phyloP scores from a whole-genome alignment of 2,888 invertebrate species.

The Sinotaia quadrata region DNA sequence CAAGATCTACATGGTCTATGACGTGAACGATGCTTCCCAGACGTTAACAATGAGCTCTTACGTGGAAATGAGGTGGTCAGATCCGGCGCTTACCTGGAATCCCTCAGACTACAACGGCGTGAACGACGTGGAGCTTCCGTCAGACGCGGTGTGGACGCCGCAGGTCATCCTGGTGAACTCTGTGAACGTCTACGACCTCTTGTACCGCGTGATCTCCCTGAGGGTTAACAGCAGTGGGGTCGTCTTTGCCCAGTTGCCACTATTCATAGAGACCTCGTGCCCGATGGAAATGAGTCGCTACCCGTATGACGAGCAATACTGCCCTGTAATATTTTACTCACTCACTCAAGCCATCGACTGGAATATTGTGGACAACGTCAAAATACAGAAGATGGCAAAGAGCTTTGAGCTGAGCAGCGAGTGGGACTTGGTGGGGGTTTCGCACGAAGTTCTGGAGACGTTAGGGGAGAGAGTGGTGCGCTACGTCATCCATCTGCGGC shows the following conservation, averaged over 20 bases:
- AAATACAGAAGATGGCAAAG: not conserved
- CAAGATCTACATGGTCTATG: not conserved
- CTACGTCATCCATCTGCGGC: not conserved
- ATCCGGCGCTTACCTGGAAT: not conserved
- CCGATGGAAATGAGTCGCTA: constrained; percentile 2
- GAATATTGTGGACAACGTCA: not conserved
- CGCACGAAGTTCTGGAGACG: not conserved
- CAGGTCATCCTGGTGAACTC: constrained; percentile 1
- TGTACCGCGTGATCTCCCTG: not conserved
- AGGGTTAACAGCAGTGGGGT: not conserved
- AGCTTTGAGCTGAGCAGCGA: not conserved
- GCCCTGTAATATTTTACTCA: not conserved
- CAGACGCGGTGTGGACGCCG: not conserved
- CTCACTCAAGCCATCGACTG: not conserved
- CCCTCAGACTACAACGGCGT: not conserved
- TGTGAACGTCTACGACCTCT: not conserved
- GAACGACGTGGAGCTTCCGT: not conserved
- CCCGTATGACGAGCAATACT: constrained; percentile 17
- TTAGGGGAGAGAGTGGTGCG: not conserved
- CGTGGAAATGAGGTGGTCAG: not conserved
- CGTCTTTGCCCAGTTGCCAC: not conserved
- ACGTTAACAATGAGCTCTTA: not conserved
- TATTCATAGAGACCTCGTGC: not conserved
- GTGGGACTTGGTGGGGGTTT: not conserved
- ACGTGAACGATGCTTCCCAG: not conserved